Conservation (phyloP, 2,113 vertebrate species). For the Microcebus murinus region DNA sequence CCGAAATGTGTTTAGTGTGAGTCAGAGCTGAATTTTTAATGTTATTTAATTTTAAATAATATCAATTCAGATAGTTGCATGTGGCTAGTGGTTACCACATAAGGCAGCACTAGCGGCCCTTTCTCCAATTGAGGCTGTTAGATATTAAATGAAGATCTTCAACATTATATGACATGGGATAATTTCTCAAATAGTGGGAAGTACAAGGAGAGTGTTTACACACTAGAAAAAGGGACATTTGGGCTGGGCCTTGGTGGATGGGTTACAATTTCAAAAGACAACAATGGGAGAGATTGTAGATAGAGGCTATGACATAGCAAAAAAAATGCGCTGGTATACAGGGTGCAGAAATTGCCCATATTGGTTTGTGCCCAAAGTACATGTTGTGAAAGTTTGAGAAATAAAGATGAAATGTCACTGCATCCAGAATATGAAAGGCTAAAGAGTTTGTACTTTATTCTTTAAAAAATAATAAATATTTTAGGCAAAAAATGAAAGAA, state of each 20-base stretch:
- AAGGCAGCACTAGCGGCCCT: neutral
- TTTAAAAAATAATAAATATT: neutral
- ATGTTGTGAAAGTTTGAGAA: neutral
- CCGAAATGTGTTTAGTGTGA: neutral
- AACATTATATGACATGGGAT: neutral
- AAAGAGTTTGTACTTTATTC: neutral
- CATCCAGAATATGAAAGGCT: neutral
- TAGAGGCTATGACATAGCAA: neutral
- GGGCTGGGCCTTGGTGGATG: neutral
- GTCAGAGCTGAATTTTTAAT: neutral
- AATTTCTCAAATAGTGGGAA: neutral
- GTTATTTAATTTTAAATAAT: neutral
- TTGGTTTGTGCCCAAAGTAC: neutral
- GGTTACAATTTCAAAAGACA: neutral
- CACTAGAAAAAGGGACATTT: neutral
- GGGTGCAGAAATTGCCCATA: neutral
- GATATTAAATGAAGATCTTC: neutral
- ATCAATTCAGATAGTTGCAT: neutral
- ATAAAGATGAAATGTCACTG: neutral
- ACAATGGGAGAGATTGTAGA: neutral
- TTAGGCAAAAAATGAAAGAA: neutral
- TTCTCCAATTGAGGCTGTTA: neutral
- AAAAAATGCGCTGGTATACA: neutral
- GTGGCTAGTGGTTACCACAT: neutral
- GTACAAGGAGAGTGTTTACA: neutral